These are phyloP conservation scores for Mastomys natalensis DNA, from an alignment of 2,113 vertebrate genomes.

Conservation along the genomic window DNA sequence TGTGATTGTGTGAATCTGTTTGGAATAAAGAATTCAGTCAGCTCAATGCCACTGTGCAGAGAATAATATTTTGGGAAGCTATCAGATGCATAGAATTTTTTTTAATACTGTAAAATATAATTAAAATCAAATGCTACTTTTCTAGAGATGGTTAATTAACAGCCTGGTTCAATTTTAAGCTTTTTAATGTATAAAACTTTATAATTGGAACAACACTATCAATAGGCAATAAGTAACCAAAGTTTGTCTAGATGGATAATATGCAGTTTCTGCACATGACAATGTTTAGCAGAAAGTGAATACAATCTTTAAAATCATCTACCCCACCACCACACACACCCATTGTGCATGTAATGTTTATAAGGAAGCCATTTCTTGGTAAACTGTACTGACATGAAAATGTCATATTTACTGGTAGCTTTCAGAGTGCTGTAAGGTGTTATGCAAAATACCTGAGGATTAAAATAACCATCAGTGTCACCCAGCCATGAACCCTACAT, in stretches of 20 bases:
- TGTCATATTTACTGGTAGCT: background rate
- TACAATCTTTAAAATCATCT: background rate
- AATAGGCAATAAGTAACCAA: slow-evolving; percentile 76
- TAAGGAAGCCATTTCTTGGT: background rate
- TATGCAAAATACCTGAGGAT: background rate
- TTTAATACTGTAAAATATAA: background rate
- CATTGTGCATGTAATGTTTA: background rate
- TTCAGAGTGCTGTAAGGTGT: background rate
- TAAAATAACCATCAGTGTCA: background rate
- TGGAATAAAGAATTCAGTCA: background rate
- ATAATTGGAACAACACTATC: slow-evolving; percentile 72
- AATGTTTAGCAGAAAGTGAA: slow-evolving; percentile 66
- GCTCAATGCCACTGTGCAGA: background rate
- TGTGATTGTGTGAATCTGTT: slow-evolving; percentile 12
- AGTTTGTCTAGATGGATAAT: slow-evolving; percentile 78
- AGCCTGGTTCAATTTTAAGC: slow-evolving; percentile 66
- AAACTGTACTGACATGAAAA: background rate
- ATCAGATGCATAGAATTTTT: background rate
- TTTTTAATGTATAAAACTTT: slow-evolving; percentile 75
- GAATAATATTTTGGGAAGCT: background rate
- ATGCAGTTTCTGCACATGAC: slow-evolving; percentile 74
- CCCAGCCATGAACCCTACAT: background rate
- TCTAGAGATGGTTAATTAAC: slow-evolving; percentile 58
- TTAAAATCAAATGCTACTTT: background rate
- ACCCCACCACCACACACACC: background rate